Percentiles rank a stretch among this genome's conserved stretches.
phyloP scores from a whole-genome alignment of 2,797 vertebrate species.

The Phalanger gymnotis region DNA sequence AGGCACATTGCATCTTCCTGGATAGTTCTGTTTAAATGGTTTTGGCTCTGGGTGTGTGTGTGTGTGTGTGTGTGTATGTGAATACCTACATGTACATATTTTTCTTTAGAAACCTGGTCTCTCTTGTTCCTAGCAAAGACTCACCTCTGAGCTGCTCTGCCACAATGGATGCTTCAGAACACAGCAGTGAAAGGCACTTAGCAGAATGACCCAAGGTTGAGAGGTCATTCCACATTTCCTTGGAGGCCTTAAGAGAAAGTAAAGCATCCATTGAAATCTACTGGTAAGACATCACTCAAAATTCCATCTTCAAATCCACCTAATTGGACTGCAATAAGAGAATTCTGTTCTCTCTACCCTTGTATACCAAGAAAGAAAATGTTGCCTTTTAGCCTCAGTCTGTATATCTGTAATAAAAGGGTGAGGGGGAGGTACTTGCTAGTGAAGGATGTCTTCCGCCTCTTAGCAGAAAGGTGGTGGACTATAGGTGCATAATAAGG shows the following conservation, averaged over 20 bases:
- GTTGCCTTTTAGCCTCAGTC: neutral
- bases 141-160: conserved; percentile 49
- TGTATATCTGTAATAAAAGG: neutral
- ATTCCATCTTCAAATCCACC: neutral
- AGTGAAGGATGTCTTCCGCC: neutral
- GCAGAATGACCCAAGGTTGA: conserved; percentile 27
- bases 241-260: conserved; percentile 39
- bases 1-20: neutral
- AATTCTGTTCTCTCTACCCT: conserved; percentile 8
- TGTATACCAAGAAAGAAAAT: neutral
- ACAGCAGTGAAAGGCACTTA: conserved; percentile 2
- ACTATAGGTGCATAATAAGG: neutral
- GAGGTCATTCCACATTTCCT: conserved; percentile 32
- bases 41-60: neutral
- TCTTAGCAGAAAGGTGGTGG: neutral
- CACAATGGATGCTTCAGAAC: conserved; percentile 43
- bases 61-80: neutral
- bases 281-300: neutral
- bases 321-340: neutral
- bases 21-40: conserved; percentile 25
- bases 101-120: conserved; percentile 53
- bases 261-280: conserved; percentile 41
- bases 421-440: neutral
- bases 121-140: conserved; percentile 55
- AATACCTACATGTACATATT: conserved; percentile 12